Evolutionary conservation across 2,797 vertebrate species (phyloP).

Genomic region (Spizella passerina): DNA sequence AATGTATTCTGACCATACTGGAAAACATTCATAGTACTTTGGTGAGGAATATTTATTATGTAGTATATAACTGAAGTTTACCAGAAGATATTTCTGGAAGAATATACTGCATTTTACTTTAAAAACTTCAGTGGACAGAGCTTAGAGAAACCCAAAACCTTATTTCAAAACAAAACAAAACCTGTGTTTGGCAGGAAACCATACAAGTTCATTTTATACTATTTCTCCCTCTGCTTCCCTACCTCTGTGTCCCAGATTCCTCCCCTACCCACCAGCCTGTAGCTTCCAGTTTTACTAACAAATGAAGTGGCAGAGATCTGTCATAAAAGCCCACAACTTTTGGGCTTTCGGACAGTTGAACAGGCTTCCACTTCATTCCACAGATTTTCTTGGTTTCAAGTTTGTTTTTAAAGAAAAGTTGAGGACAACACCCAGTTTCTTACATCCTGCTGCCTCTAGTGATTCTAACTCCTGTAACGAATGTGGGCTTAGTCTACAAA

Average conservation of each 20-base stretch:
- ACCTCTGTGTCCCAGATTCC: accelerated
- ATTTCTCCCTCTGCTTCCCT: neutral
- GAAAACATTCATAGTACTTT: neutral
- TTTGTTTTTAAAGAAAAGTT: neutral
- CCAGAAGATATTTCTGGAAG: neutral
- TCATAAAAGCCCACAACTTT: neutral
- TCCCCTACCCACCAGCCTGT: neutral
- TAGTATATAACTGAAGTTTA: neutral
- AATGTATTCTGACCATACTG: neutral
- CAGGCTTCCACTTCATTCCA: neutral
- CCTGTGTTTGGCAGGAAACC: neutral
- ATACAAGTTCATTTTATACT: neutral
- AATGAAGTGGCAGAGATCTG: neutral
- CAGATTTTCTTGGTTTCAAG: neutral
- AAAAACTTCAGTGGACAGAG: neutral
- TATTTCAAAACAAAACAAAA: neutral
- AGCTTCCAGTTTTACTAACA: neutral
- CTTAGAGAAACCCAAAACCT: neutral
- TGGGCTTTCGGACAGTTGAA: neutral
- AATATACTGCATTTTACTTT: neutral
- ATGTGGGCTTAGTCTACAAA: neutral
- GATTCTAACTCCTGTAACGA: neutral
- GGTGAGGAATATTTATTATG: neutral
- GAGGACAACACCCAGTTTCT: neutral
- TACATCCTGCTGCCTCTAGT: neutral